Evolutionary conservation across 2,113 vertebrate genomes (phyloP).

Genomic region (Nestor notabilis): DNA sequence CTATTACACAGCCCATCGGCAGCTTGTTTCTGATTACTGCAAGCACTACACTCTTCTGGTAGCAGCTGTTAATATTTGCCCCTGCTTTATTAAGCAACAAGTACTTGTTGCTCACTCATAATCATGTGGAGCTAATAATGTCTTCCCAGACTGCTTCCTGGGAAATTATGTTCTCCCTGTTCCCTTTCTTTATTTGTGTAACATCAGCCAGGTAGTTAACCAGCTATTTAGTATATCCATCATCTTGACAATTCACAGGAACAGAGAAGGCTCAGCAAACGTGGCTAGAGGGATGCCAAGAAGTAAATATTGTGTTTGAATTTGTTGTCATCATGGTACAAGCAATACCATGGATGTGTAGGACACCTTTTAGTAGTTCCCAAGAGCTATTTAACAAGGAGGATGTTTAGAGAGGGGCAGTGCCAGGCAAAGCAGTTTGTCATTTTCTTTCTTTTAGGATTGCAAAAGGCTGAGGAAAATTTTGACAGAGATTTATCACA

Average conservation of each 20-base stretch:
- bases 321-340: neutral
- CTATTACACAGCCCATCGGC: constrained; percentile 15
- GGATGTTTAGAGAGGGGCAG: neutral
- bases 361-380: neutral
- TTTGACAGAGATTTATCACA: neutral
- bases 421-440: neutral
- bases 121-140: neutral
- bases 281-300: rapidly evolving
- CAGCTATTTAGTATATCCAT: neutral
- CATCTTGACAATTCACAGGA: neutral
- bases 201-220: neutral
- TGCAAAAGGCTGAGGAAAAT: neutral
- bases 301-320: neutral
- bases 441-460: neutral
- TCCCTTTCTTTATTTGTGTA: neutral
- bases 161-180: neutral
- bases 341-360: neutral
- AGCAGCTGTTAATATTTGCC: constrained; percentile 31
- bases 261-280: neutral
- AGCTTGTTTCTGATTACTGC: neutral
- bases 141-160: neutral
- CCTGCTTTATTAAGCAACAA: constrained; percentile 53
- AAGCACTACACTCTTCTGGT: neutral
- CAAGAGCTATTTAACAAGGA: neutral
- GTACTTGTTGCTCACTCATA: neutral